Base-by-base conservation (phyloP, 1,140 invertebrate species). In the Heliothis subflexa region DNA sequence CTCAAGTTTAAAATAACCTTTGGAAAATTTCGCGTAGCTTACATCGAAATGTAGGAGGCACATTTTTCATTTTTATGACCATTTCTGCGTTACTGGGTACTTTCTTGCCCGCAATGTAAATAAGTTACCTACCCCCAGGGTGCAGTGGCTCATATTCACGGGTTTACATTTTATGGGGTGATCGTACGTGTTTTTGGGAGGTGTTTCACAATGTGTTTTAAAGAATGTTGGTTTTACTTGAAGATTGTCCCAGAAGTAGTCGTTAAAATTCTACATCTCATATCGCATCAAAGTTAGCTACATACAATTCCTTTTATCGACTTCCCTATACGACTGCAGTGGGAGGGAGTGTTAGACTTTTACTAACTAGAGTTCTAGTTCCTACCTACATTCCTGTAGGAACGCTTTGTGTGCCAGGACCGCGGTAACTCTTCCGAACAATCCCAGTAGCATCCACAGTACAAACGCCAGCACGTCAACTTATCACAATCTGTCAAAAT, bases 31-130 rank as follows among this genome's bases (percentile, higher is more conserved):
- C 66, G 21, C 49, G 5, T 62, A 2, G 40, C 33, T 10, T 25
- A 57, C 28, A 28, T 21, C 1, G 52, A 70, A 70, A 49, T 70
- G 47, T 9, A 12, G 47, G 64, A 68, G 66, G 49, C 47, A 28
- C 47, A 71, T 71, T 71, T 71, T 55, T 71, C 68, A 71, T 55
- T 71, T 71, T 71, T 71, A 71, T 55, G 68, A 5, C 14, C 52
- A 25, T 55, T 9, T 14, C 47, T 18, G 5, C 33, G 33, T 71
- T 54, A 10, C 68, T 5, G 1, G 0, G 49, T 55, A 71, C 50
- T 71, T 71, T 54, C 52, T 64, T 45, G 16, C 33, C n/a, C 25
- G 50, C 25, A 55, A 55, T 16, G 68, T 54, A 71, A 54, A 71
- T 55, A 54, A 71, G 68, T 55, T 71, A 40, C 21, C 12, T 40